A percentile compares a stretch with the other conserved stretches of the same genome.
Conservation (phyloP, 2,113 vertebrate species). For the Chaetodon auriga region DNA sequence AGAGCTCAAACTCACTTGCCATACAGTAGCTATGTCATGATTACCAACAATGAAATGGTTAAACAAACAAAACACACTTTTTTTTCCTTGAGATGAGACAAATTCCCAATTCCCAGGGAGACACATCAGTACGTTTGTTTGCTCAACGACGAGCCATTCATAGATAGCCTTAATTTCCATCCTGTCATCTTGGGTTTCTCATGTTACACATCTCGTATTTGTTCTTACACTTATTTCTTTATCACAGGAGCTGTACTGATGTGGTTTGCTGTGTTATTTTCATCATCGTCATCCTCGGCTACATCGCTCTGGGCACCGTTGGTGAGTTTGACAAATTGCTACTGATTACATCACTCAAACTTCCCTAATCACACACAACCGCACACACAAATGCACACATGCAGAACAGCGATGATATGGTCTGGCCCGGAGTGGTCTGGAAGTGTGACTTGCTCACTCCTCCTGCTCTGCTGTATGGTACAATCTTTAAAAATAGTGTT, state of each 20-base stretch:
- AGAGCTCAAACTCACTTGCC: constrained; percentile 16
- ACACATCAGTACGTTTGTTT: neutral
- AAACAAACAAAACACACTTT: neutral
- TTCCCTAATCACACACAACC: constrained; percentile 24
- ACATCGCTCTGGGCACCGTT: constrained; percentile 92
- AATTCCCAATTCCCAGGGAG: neutral
- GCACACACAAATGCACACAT: neutral
- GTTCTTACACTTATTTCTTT: constrained; percentile 11
- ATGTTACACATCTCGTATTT: constrained; percentile 16
- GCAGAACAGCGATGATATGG: neutral
- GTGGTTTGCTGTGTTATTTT: constrained; percentile 93
- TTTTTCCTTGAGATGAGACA: neutral
- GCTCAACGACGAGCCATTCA: neutral
- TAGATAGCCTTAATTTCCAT: constrained; percentile 1
- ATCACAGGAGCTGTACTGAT: constrained; percentile 91
- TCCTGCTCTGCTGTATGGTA: neutral
- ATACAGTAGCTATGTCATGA: neutral
- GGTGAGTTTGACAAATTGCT: constrained; percentile 88
- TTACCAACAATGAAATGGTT: neutral
- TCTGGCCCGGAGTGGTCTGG: neutral
- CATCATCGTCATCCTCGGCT: constrained; percentile 91
- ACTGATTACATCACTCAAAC: constrained; percentile 58
- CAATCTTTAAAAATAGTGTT: neutral
- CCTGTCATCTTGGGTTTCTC: neutral
- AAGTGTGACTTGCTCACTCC: constrained; percentile 3